Percentiles rank a stretch among this genome's conserved stretches.
Evolutionary conservation across 1,140 invertebrate genomes (phyloP).

Genomic region (Megalopta genalis): DNA sequence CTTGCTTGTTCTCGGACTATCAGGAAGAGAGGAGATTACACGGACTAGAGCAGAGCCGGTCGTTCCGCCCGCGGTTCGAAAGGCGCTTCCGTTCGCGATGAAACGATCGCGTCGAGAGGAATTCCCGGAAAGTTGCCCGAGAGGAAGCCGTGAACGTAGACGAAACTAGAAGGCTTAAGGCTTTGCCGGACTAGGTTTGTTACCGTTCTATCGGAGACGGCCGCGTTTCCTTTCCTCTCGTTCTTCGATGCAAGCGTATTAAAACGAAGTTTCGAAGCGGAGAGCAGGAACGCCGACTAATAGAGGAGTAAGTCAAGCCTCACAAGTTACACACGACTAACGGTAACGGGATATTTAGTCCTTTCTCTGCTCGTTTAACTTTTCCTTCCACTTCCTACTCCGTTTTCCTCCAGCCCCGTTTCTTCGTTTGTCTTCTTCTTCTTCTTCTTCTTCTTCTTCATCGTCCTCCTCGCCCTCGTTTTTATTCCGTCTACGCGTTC

Average conservation of each 20-base stretch:
- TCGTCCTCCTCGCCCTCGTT: not conserved
- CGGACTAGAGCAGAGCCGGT: not conserved
- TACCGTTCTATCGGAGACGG: conserved; percentile 27
- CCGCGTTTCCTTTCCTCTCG: conserved; percentile 25
- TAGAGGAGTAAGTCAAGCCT: conserved; percentile 69
- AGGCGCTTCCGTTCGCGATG: conserved; percentile 38
- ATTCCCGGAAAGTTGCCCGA: conserved; percentile 45
- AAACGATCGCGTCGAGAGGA: conserved; percentile 35
- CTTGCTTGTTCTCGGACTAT: conserved; percentile 20
- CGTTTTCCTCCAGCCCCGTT: not conserved
- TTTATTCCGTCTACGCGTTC: not conserved
- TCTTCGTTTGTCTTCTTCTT: not conserved
- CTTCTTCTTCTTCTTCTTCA: not conserved
- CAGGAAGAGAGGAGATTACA: conserved; percentile 35
- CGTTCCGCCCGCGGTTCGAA: conserved; percentile 36
- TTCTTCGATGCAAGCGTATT: conserved; percentile 62
- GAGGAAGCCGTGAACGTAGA: conserved; percentile 54
- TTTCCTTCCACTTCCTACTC: conserved; percentile 6
- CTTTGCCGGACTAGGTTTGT: conserved; percentile 13
- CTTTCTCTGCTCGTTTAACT: conserved; percentile 54
- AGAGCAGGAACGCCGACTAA: conserved; percentile 51
- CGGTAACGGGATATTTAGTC: conserved; percentile 62
- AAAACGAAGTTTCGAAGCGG: conserved; percentile 67
- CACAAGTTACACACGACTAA: conserved; percentile 61
- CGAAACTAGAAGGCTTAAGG: conserved; percentile 43